Evolutionary conservation across 2,888 invertebrate genomes (phyloP).

Genomic region (Corbicula japonica): DNA sequence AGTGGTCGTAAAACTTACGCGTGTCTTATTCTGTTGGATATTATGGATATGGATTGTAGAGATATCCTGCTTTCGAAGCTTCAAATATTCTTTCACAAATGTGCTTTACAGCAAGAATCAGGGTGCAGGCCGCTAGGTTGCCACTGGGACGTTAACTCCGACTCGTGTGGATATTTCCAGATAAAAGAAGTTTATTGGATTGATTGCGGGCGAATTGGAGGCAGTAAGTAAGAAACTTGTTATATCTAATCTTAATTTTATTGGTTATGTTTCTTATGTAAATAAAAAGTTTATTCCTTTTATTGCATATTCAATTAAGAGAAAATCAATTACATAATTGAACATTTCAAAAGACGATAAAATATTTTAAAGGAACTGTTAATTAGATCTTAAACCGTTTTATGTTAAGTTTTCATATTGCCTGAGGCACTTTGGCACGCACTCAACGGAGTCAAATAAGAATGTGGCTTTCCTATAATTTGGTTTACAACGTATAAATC

Average conservation of each 20-base stretch:
- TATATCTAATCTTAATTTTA: no score
- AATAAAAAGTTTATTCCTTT: background rate
- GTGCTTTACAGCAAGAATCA: constrained; percentile 56
- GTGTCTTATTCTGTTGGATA: background rate
- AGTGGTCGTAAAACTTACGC: background rate
- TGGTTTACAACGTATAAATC: background rate
- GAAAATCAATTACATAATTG: background rate
- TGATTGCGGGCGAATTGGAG: constrained; percentile 81
- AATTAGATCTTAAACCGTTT: background rate
- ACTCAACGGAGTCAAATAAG: no score
- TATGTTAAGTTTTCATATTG: no score
- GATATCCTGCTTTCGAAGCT: background rate
- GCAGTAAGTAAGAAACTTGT: constrained; percentile 65
- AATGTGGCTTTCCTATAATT: no score
- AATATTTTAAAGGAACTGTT: background rate
- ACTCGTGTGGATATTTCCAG: constrained; percentile 83
- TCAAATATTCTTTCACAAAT: background rate
- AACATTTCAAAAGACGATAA: background rate
- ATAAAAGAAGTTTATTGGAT: constrained; percentile 83
- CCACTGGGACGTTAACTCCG: constrained; percentile 67
- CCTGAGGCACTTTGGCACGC: no score
- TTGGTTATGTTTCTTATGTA: background rate
- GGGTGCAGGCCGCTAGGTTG: constrained; percentile 61
- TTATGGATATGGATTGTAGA: background rate
- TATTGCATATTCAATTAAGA: background rate